Base-by-base conservation (phyloP, 2,888 invertebrate species). In the Ophioninae sp. region DNA sequence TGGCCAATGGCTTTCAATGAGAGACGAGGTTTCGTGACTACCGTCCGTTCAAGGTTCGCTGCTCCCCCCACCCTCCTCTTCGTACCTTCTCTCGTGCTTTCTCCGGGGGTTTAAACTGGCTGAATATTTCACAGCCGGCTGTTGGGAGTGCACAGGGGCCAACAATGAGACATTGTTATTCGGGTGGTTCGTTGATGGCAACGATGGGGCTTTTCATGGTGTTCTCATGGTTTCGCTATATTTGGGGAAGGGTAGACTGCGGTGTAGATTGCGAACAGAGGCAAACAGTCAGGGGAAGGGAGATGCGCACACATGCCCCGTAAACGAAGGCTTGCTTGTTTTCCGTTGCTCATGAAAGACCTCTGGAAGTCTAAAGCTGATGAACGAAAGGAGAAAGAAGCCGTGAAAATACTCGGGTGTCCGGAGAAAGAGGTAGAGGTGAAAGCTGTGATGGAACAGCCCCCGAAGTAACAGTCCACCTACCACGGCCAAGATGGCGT, bases 141-240 rank as follows among this genome's bases (percentile, higher is more conserved):
- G 88, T 88, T 86, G 85, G 87, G 87, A 88, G 89, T 89, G 89
- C 89, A 89, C 87, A 1, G 30, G 30, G 83, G 65, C 85, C 85
- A 89, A 92, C 91, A 92, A 91, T 90, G 89, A 88, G 86, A 88
- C 91, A 91, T 91, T 92, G 91, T 92, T 91, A 90, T 88, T 91
- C 89, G 90, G 89, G 88, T 87, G 88, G 89, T 88, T 87, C 88
- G 87, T 85, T 61, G 87, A 83, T 3, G 86, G 88, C 84, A 85
- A 86, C 81, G 84, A 86, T 85, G 81, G 86, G 72, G 71, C 67
- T 79, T 82, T 74, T 84, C 59, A 41, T 56, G 64, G 65, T 75
- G 81, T 77, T 84, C 81, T 79, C 77, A 85, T 81, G 41, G 82
- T 67, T 58, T 44, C 61, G 67, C 20, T 51, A 67, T 73, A 64